These are phyloP conservation scores for Odontocolon sp. DNA, from an alignment of 2,888 invertebrate genomes.

Conservation along the genomic window DNA sequence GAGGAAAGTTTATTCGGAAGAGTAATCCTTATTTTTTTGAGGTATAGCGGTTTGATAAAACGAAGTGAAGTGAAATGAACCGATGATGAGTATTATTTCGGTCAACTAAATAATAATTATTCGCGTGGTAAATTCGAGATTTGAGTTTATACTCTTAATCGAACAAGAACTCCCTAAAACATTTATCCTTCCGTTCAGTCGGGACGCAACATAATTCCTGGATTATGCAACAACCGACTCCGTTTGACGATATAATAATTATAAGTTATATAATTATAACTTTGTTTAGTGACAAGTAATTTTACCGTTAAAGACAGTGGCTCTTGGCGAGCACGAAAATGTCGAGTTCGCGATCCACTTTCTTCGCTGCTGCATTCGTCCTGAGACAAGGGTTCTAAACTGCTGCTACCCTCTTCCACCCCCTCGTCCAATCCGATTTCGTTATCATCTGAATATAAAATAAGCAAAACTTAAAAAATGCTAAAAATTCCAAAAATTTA, in stretches of 20 bases:
- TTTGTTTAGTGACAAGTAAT: background rate
- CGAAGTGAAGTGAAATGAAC: too few species aligned
- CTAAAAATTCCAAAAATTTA: background rate
- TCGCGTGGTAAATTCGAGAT: too few species aligned
- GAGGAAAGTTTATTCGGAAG: too few species aligned
- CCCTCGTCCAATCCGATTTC: constrained; percentile 70
- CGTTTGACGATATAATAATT: background rate
- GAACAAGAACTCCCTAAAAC: too few species aligned
- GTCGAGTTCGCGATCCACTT: constrained; percentile 69
- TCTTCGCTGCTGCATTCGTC: constrained; percentile 76
- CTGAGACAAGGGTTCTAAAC: constrained; percentile 74
- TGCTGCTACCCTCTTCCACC: constrained; percentile 71
- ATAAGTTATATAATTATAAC: background rate
- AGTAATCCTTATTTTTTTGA: too few species aligned
- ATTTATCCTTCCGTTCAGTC: too few species aligned
- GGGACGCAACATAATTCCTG: too few species aligned
- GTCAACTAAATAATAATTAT: too few species aligned
- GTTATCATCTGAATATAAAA: constrained; percentile 63
- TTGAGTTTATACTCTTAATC: too few species aligned
- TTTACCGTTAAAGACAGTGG: constrained; percentile 77
- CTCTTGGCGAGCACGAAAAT: constrained; percentile 67
- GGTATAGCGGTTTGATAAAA: too few species aligned
- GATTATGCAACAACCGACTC: too few species aligned
- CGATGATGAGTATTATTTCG: too few species aligned
- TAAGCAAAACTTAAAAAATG: background rate